phyloP scores from a whole-genome alignment of 2,797 vertebrate species.

The Amblyraja radiata region DNA sequence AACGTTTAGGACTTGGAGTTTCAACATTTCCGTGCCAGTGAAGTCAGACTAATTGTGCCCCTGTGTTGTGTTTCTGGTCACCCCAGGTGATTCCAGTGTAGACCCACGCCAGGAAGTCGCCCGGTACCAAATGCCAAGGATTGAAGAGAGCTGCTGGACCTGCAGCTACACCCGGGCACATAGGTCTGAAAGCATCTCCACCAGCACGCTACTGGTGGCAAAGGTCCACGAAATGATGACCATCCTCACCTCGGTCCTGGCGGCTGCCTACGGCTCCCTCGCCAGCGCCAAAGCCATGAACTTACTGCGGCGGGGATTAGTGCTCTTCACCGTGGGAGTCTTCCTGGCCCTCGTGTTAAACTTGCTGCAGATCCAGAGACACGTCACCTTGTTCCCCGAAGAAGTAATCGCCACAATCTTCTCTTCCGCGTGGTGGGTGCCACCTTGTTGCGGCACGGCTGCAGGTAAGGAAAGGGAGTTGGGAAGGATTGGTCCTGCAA shows the following conservation, averaged over 20 bases:
- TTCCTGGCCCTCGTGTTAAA: constrained; percentile 91
- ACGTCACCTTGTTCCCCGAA: constrained; percentile 87
- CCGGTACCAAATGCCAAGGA: constrained; percentile 67
- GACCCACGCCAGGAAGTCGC: background rate
- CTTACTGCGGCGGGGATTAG: constrained; percentile 78
- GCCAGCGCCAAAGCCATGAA: constrained; percentile 65
- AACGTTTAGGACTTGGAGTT: background rate
- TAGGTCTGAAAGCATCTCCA: constrained; percentile 52
- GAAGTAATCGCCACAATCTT: constrained; percentile 87
- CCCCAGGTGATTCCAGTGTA: background rate
- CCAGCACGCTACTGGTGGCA: constrained; percentile 49
- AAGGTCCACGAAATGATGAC: constrained; percentile 72
- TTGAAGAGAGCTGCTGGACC: constrained; percentile 78
- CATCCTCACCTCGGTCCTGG: constrained; percentile 60
- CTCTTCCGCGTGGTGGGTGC: constrained; percentile 96
- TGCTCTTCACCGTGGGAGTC: constrained; percentile 85
- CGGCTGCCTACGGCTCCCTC: constrained; percentile 59
- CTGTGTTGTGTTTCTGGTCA: background rate
- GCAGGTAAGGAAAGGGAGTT: constrained; percentile 70
- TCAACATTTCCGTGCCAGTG: background rate
- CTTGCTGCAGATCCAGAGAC: constrained; percentile 85
- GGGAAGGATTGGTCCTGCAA: background rate
- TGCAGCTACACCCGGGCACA: constrained; percentile 65
- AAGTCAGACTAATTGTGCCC: too few species aligned
- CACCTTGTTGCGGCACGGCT: constrained; percentile 89